Conservation (phyloP, 1,140 invertebrate species). For the Trachymyrmex septentrionalis region DNA sequence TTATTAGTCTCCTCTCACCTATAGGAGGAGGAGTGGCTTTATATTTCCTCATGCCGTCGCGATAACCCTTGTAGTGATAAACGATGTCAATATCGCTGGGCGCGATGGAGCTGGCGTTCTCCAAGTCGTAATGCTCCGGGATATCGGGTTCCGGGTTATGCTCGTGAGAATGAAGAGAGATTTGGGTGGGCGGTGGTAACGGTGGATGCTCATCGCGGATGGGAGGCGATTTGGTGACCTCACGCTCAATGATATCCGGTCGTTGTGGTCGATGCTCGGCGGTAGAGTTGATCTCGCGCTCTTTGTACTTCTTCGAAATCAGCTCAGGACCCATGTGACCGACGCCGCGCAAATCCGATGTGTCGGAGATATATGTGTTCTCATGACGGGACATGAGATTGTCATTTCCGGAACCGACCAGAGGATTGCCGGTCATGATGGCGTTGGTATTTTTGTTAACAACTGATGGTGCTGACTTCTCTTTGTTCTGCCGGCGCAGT, state of each 20-base stretch:
- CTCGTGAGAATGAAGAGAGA: constrained; percentile 89
- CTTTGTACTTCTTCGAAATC: constrained; percentile 95
- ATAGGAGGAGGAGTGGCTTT: constrained; percentile 93
- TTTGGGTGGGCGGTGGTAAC: constrained; percentile 89
- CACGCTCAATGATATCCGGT: constrained; percentile 97
- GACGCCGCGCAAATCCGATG: constrained; percentile 86
- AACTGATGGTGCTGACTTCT: constrained; percentile 88
- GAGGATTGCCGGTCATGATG: constrained; percentile 81
- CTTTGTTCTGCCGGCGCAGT: constrained; percentile 93
- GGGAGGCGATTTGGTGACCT: constrained; percentile 93
- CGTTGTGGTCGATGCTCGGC: constrained; percentile 91
- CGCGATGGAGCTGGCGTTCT: constrained; percentile 98
- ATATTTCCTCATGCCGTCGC: constrained; percentile 95
- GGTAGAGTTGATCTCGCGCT: constrained; percentile 91
- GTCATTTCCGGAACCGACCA: constrained; percentile 79
- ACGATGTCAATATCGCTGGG: constrained; percentile 99
- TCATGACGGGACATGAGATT: constrained; percentile 83
- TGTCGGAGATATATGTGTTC: constrained; percentile 85
- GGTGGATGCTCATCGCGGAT: constrained; percentile 92
- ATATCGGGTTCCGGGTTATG: constrained; percentile 92
- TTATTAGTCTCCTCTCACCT: constrained; percentile 61
- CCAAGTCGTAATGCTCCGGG: constrained; percentile 98
- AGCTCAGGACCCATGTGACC: constrained; percentile 92
- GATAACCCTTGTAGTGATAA: constrained; percentile 97
- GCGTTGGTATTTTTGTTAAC: constrained; percentile 83